Percentiles rank a stretch among this genome's conserved stretches.
These are phyloP conservation scores for Sorex fumeus DNA, from an alignment of 2,113 vertebrate species.

Conservation along the genomic window DNA sequence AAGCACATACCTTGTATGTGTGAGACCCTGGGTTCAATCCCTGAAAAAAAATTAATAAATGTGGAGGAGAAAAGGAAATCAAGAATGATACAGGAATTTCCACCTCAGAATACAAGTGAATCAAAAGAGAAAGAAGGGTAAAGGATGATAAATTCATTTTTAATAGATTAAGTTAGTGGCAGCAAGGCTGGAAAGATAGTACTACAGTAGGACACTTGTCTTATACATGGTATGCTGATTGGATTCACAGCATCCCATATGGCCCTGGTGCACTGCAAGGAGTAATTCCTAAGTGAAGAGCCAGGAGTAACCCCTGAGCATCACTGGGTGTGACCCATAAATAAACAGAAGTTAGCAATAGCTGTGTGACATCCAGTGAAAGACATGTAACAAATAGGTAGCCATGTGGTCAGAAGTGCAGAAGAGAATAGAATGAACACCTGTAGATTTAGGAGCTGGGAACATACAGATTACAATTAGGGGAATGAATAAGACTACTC, in stretches of 20 bases:
- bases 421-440: slow-evolving; percentile 26
- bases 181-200: not conserved
- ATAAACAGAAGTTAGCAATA: too few species aligned
- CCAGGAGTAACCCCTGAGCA: too few species aligned
- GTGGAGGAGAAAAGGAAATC: slow-evolving; percentile 13
- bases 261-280: too few species aligned
- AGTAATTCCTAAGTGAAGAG: too few species aligned
- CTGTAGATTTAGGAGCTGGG: not conserved
- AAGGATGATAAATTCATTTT: slow-evolving; percentile 31
- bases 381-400: not conserved
- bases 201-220: too few species aligned
- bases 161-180: slow-evolving; percentile 7
- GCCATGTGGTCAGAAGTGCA: not conserved
- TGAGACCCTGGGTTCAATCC: too few species aligned
- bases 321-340: too few species aligned
- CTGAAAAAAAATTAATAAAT: too few species aligned
- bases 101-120: not conserved
- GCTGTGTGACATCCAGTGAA: slow-evolving; percentile 9
- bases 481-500: not conserved
- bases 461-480: slow-evolving; percentile 2
- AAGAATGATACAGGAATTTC: slow-evolving; percentile 23
- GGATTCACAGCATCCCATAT: too few species aligned
- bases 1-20: too few species aligned
- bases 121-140: slow-evolving; percentile 11
- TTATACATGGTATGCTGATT: too few species aligned